Evolutionary conservation across 2,113 vertebrate species (phyloP).

Genomic region (Anser cygnoides): DNA sequence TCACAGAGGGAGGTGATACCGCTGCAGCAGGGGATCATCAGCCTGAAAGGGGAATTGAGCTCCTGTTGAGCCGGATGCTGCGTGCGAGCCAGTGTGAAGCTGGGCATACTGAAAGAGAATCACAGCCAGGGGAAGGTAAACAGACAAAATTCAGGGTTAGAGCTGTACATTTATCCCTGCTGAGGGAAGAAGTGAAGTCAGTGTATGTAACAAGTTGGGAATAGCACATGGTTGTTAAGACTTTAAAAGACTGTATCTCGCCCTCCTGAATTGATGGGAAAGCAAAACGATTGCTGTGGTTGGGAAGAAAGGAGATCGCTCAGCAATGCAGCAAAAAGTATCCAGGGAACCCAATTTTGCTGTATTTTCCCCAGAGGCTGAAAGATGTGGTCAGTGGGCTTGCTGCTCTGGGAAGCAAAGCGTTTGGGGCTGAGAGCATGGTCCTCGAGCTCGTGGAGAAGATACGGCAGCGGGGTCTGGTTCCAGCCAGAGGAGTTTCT

Average conservation of each 20-base stretch:
- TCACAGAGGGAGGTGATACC: background rate
- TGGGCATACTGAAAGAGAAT: background rate
- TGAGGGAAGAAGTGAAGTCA: background rate
- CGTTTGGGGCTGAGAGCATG: background rate
- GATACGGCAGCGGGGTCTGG: fast-evolving
- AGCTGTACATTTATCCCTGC: background rate
- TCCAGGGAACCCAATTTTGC: background rate
- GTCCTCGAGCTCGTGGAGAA: background rate
- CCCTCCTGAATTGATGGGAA: background rate
- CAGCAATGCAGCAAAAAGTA: background rate
- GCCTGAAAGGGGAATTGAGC: slow-evolving; percentile 33
- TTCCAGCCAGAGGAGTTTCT: background rate
- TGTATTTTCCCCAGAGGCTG: background rate
- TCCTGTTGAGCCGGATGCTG: background rate
- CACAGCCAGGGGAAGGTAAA: background rate
- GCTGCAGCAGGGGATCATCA: background rate
- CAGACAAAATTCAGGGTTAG: background rate
- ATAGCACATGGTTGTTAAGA: background rate
- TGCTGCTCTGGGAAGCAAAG: background rate
- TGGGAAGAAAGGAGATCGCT: background rate
- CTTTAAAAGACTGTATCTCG: background rate
- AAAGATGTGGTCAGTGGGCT: background rate
- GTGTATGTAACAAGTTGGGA: background rate
- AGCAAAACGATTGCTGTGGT: background rate
- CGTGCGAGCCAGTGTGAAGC: background rate